Percentiles rank a stretch among this genome's conserved stretches.
These are phyloP conservation scores for Corythucha ciliata DNA, from an alignment of 2,888 invertebrate genomes.

Conservation along the genomic window DNA sequence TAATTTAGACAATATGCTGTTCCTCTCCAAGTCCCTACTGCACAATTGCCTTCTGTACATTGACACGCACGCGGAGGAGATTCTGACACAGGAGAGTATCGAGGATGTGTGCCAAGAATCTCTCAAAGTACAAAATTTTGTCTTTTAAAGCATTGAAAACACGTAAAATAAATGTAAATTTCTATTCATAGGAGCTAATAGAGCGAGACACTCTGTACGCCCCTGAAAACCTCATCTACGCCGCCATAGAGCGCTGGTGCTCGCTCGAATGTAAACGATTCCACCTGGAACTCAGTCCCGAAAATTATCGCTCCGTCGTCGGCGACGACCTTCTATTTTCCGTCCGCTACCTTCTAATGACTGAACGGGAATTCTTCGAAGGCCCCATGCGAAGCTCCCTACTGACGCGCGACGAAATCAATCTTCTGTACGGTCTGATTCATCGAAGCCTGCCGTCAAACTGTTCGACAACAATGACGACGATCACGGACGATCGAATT, in stretches of 20 bases:
- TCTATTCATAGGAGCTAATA: conserved; percentile 54
- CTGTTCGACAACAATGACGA: conserved; percentile 24
- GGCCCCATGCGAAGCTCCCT: conserved; percentile 50
- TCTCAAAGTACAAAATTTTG: too few relatives aligned
- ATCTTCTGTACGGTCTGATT: conserved; percentile 38
- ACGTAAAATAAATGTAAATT: too few relatives aligned
- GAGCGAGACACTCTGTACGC: conserved; percentile 58
- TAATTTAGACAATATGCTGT: conserved; percentile 29
- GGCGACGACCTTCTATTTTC: conserved; percentile 47
- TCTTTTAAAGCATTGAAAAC: too few relatives aligned
- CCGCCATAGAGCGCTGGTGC: conserved; percentile 55
- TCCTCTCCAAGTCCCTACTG: conserved; percentile 51
- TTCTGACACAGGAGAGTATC: conserved; percentile 49
- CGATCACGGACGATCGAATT: conserved; percentile 42
- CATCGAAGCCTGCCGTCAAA: conserved; percentile 29
- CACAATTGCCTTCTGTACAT: conserved; percentile 57
- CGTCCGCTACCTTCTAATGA: conserved; percentile 58
- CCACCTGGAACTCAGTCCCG: conserved; percentile 45
- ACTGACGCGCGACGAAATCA: conserved; percentile 46
- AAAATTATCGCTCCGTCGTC: conserved; percentile 47
- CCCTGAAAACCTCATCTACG: conserved; percentile 45
- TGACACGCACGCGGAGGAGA: conserved; percentile 44
- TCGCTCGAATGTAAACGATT: conserved; percentile 48
- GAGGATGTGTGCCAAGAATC: conserved; percentile 56
- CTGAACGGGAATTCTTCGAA: conserved; percentile 52